These are phyloP conservation scores for Hippocampus abdominalis DNA, from an alignment of 2,113 vertebrate genomes.

Conservation along the genomic window DNA sequence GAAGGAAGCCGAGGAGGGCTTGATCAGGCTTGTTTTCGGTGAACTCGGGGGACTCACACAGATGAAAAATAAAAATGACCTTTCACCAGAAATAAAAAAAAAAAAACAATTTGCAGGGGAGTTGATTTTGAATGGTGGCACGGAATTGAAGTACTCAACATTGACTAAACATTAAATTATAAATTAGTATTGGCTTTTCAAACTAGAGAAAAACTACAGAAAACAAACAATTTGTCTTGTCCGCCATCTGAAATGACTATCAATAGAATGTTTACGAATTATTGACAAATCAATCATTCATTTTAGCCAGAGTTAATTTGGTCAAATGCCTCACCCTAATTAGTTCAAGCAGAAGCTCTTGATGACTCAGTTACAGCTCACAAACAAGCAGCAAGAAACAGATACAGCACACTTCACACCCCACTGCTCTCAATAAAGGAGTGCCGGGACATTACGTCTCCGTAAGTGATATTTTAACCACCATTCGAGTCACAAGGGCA, in stretches of 20 bases:
- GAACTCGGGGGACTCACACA: neutral
- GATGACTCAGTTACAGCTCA: neutral
- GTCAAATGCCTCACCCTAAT: neutral
- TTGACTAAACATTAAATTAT: too few species aligned
- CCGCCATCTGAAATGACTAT: neutral
- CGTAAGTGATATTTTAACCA: constrained; percentile 70
- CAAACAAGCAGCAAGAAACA: constrained; percentile 5
- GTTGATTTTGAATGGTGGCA: too few species aligned
- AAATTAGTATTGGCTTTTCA: too few species aligned
- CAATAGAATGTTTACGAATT: too few species aligned
- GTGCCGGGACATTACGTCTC: constrained; percentile 58
- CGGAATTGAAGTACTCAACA: too few species aligned
- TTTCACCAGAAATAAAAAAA: neutral
- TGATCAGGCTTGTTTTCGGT: constrained; percentile 38
- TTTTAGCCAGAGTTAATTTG: neutral
- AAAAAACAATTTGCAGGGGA: neutral
- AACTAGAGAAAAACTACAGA: too few species aligned
- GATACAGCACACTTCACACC: constrained; percentile 29
- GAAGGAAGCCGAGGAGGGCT: constrained; percentile 12
- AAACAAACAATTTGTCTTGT: neutral
- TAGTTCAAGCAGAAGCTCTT: neutral
- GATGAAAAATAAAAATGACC: constrained; percentile 6
- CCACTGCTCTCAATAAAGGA: constrained; percentile 48
- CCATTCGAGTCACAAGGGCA: constrained; percentile 59
- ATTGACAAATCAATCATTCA: too few species aligned